A percentile compares a stretch with the other conserved stretches of the same genome.
Conservation (phyloP, 2,113 vertebrate species). For the Crotalus helleri region DNA sequence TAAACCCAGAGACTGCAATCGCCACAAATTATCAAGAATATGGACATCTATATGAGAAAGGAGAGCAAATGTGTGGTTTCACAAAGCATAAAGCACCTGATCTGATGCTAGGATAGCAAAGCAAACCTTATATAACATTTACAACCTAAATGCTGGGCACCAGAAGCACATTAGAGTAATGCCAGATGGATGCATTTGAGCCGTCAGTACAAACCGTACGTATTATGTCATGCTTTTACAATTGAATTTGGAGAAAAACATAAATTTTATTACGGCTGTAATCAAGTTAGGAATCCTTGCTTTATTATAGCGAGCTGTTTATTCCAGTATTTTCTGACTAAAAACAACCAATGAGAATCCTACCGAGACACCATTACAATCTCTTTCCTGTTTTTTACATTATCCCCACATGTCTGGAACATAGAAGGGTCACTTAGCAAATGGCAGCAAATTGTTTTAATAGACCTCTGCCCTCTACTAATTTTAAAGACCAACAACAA, state of each 20-base stretch:
- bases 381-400: background rate
- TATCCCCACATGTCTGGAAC: background rate
- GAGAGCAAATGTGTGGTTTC: background rate
- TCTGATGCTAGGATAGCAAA: background rate
- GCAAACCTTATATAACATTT: background rate
- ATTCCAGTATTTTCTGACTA: background rate
- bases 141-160: background rate
- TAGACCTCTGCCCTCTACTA: background rate
- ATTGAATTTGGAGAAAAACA: background rate
- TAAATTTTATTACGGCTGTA: background rate
- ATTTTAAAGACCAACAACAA: background rate
- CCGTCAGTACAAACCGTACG: background rate
- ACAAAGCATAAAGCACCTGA: background rate
- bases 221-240: background rate
- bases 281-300: background rate
- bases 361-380: background rate
- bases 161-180: background rate
- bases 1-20: background rate
- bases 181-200: background rate
- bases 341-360: background rate
- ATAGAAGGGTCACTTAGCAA: background rate
- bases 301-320: background rate
- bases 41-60: background rate
- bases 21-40: background rate
- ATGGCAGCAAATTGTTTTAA: background rate